Base-by-base conservation (phyloP, 2,888 invertebrate genomes). In the Ariolimax columbianus region DNA sequence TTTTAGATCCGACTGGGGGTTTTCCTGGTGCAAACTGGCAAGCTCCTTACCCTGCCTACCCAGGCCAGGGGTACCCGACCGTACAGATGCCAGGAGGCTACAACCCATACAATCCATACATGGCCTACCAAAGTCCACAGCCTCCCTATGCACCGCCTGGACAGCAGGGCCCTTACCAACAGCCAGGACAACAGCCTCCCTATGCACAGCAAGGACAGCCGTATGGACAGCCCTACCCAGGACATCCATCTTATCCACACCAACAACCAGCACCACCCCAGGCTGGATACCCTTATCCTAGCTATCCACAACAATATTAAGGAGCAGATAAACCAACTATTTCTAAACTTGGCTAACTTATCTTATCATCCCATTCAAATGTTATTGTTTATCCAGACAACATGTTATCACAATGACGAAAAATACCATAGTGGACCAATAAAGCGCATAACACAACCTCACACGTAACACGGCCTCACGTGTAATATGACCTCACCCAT, bases 81-180 rank as follows among this genome's bases (percentile, higher is more conserved):
- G 88, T 88, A 75, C 87, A 89, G 1, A 90, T 91, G 90, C 91
- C 92, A 11, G 89, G 91, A 0, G 90, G 91, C 17, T 91, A 82
- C 72, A 88, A 90, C 85, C 87, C 91, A 0, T 91, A 91, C 83
- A 91, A 91, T 75, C 92, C 91, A 23, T 92, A 91, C 87, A 91
- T 90, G 91, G 87, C 88, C n/a, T 88, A 88, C 78, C 84, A 84
- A 6, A 88, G 81, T 6, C 87, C 86, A 23, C 88, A 84, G 55
- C 59, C 82, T 82, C 87, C 59, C 4, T 73, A 73, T 43, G 43
- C 47, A n/a, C 40, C 26, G 11, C 73, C 43, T 14, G 73, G 73
- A 73, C 87, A 86, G 51, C 70, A 81, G 40, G 87, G 84, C 17
- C 87, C 75, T 3, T 72, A 72, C 40, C 38, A 26, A 26, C 38